Evolutionary conservation across 2,797 vertebrate species (phyloP).

Genomic region (Lagorchestes hirsutus): DNA sequence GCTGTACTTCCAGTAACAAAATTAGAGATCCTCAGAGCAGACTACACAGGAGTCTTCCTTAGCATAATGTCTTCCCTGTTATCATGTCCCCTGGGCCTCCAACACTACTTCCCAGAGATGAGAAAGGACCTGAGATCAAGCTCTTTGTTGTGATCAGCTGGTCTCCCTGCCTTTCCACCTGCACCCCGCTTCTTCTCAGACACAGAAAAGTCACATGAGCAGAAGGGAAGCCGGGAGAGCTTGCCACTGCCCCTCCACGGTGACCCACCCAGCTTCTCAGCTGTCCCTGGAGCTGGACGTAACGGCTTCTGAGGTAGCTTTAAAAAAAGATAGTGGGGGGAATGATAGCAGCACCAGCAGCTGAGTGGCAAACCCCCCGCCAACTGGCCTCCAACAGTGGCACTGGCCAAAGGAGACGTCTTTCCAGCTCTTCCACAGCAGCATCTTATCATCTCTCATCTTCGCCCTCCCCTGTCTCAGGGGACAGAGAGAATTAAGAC

Average conservation of each 20-base stretch:
- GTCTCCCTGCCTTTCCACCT: background rate
- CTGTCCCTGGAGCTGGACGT: background rate
- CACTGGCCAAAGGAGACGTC: background rate
- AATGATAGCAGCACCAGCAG: background rate
- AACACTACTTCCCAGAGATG: background rate
- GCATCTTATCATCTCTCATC: background rate
- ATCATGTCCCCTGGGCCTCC: background rate
- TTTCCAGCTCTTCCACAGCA: constrained; percentile 22
- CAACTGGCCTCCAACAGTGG: too few species aligned
- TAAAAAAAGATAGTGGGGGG: background rate
- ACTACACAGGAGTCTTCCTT: background rate
- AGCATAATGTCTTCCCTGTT: background rate
- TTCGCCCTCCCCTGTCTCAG: background rate
- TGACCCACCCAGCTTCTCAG: background rate
- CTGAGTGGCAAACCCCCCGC: background rate
- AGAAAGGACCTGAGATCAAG: background rate
- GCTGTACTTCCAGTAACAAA: too few species aligned
- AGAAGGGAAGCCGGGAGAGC: constrained; percentile 11
- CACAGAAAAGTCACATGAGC: constrained; percentile 23
- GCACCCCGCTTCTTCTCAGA: background rate
- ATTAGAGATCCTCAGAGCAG: background rate
- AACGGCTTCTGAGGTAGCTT: background rate
- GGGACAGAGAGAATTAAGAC: constrained; percentile 22
- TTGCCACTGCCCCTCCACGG: background rate
- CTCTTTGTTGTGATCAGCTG: background rate